A percentile compares a stretch with the other conserved stretches of the same genome.
Conservation (phyloP, 2,888 invertebrate genomes). For the Chrysolina americana region DNA sequence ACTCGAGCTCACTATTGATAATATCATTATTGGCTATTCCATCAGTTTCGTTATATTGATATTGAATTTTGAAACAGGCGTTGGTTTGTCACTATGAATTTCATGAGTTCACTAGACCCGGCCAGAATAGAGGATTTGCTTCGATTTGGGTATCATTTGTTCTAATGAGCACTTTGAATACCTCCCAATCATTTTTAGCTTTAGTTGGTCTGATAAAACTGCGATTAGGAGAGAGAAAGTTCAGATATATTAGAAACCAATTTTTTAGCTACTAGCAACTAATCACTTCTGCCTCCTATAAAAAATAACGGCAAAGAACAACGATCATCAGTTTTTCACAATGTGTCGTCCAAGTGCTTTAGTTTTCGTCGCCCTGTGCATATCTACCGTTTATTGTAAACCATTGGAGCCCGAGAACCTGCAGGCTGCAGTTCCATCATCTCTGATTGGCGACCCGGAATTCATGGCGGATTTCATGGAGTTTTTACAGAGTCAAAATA, state of each 20-base stretch:
- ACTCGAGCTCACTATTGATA: too few species aligned
- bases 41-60: too few species aligned
- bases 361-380: background rate
- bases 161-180: background rate
- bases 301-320: background rate
- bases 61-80: too few species aligned
- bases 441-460: background rate
- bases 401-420: background rate
- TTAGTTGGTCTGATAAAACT: background rate
- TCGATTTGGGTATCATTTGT: too few species aligned
- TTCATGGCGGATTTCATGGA: background rate
- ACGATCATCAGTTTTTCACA: background rate
- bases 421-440: background rate
- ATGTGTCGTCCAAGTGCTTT: background rate
- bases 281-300: background rate
- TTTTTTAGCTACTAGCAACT: background rate
- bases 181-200: background rate
- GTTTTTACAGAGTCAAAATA: background rate
- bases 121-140: too few species aligned
- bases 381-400: background rate
- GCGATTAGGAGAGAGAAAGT: background rate
- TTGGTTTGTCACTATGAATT: too few species aligned
- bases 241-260: background rate
- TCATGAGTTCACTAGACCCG: too few species aligned
- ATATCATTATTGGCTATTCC: too few species aligned